Evolutionary conservation across 2,797 vertebrate genomes (phyloP).

Genomic region (Parauchenoglanis punctatus): DNA sequence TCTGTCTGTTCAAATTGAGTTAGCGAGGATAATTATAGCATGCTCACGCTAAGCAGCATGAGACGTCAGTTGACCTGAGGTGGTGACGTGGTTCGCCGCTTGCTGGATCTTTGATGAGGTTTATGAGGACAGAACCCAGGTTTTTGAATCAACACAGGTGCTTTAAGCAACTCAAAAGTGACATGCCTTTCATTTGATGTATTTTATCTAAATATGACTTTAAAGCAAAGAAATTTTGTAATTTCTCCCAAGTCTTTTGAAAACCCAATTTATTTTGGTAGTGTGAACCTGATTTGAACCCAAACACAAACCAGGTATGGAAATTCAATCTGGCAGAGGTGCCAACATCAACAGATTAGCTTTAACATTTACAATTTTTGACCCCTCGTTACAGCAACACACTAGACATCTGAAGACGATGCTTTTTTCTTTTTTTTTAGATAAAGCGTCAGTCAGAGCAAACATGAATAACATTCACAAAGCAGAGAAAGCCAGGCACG

Average conservation of each 20-base stretch:
- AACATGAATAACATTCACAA: neutral
- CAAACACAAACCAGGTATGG: constrained; percentile 1
- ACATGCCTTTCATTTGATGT: neutral
- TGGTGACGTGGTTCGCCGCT: neutral
- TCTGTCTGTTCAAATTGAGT: neutral
- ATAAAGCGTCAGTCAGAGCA: neutral
- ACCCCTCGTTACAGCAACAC: neutral
- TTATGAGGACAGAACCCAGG: neutral
- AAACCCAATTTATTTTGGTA: neutral
- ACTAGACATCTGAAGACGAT: neutral
- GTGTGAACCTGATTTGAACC: neutral
- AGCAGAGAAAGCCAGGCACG: neutral
- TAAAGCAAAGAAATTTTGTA: neutral
- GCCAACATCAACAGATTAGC: neutral
- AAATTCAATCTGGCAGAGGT: constrained; percentile 2
- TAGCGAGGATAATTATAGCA: neutral
- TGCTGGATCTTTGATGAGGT: neutral
- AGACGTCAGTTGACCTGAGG: neutral
- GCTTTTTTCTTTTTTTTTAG: neutral
- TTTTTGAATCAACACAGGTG: neutral
- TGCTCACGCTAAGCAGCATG: neutral
- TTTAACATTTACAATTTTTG: neutral
- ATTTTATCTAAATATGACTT: too few species aligned
- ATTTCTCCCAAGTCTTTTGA: neutral
- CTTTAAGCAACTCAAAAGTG: neutral